These are phyloP conservation scores for Cantharis lateralis DNA, from an alignment of 2,888 invertebrate genomes.

Conservation along the genomic window DNA sequence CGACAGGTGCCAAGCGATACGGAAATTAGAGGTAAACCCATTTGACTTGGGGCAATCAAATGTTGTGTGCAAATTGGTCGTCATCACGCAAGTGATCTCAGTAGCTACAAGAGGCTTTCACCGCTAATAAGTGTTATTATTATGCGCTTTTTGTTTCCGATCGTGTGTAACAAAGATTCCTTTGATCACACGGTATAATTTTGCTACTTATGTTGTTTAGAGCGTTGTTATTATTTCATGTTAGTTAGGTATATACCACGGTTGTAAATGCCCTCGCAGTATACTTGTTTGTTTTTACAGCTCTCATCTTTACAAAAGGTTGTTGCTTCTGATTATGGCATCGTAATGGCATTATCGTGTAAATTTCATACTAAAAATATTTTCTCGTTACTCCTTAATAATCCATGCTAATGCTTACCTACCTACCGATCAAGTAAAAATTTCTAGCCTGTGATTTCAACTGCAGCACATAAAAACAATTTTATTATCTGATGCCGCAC, in stretches of 20 bases:
- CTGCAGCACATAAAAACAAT: not conserved
- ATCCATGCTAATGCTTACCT: not conserved
- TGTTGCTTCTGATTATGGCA: slow-evolving; percentile 2
- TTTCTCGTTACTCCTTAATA: not conserved
- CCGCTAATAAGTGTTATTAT: slow-evolving; percentile 27
- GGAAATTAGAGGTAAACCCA: slow-evolving; percentile 24
- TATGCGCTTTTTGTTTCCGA: slow-evolving; percentile 21
- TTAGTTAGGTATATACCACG: slow-evolving; percentile 10
- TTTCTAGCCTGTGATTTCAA: not conserved
- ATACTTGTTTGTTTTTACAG: slow-evolving; percentile 15
- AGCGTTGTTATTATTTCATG: slow-evolving; percentile 17
- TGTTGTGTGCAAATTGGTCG: slow-evolving; percentile 18
- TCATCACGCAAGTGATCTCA: slow-evolving; percentile 26
- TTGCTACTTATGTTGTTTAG: slow-evolving; percentile 33
- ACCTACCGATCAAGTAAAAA: not conserved
- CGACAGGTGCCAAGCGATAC: slow-evolving; percentile 8
- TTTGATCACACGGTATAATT: slow-evolving; percentile 45
- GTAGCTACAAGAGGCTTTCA: slow-evolving; percentile 31
- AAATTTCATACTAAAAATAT: not conserved
- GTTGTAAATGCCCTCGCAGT: slow-evolving; percentile 9
- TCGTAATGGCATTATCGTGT: slow-evolving; percentile 1
- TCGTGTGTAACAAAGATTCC: slow-evolving; percentile 39
- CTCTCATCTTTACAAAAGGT: slow-evolving; percentile 14
- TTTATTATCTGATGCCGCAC: not conserved
- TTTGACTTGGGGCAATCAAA: slow-evolving; percentile 23